Evolutionary conservation across 1,140 invertebrate species (phyloP), one percentile per base, ranked within the genome.

Genomic region (Drosophila lacertosa): DNA sequence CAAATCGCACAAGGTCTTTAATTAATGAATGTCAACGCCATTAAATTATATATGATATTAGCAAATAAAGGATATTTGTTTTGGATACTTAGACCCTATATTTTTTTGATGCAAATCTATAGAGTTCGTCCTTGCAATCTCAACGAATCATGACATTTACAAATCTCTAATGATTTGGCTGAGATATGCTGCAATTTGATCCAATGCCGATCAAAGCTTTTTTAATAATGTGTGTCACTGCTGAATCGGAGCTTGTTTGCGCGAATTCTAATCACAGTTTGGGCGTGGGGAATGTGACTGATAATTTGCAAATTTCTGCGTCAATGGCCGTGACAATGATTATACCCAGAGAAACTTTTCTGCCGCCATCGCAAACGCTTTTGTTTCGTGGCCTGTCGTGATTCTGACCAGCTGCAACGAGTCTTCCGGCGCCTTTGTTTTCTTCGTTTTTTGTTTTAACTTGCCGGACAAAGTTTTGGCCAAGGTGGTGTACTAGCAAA

Each of bases 311-410:
- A 88, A 88, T 88, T 73, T 80, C 59, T 72, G 74, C 82, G 83
- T 88, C 82, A 88, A 88, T 88, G 74, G 74, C 82, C 77, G 69
- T 82, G 82, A 82, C 82, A 88, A 88, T 89, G 82, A 82, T 82
- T 81, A 88, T 86, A 65, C 44, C 13, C 9, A 58, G 62, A 65
- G 58, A 72, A 67, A 44, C 47, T 74, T 72, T 63, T 39, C 32
- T 48, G 40, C 22, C 48, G 24, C 35, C 42, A 29, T 26, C 29
- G 58, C 37, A 63, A 74, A 68, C 55, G 40, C 48, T 45, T 73
- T 67, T 72, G 63, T 68, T 54, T 63, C 55, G 50, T 50, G 55
- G 39, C 53, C 59, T 63, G 59, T 44, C 50, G 32, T 63, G 32
- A 64, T 64, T 51, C 57, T 59, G 62, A 44, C 62, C 62, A 71